Base-by-base conservation (phyloP, 2,888 invertebrate genomes). In the Mystacides longicornis region DNA sequence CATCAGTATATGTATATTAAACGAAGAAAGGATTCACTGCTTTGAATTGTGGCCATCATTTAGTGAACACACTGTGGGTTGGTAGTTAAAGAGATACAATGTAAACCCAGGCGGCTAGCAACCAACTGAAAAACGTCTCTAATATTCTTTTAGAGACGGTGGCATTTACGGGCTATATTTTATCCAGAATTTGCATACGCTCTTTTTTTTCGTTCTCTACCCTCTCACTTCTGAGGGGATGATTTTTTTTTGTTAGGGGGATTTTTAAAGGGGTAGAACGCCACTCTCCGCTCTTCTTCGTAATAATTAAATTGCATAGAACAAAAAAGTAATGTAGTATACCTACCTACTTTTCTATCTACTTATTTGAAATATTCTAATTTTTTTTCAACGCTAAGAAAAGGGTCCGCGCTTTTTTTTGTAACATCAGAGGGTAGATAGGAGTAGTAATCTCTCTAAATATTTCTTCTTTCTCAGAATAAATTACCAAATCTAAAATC, bases 131-230 rank as follows among this genome's bases (percentile, higher is more conserved):
- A 77, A 77, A 77, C 76, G 77, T 75, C 76, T 77, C 77, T 77
- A 77, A 77, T 77, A 77, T 77, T 77, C 77, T 77, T 77, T 77
- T 77, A 76, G 77, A 77, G 77, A 77, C 77, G 76, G 76, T 76
- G 77, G 77, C 77, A 77, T 77, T 77, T 77, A 77, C 77, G 77
- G 77, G 77, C 77, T 77, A 77, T 77, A 77, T 77, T 77, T 77
- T 77, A 77, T 77, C 77, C 77, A 71, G 77, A 77, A 77, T 77
- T 77, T 77, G 77, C 77, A 77, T 77, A 77, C 77, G 76, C 77
- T 76, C 74, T 74, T 77, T 75, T 77, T 69, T 73, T 75, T 23
- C 71, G 74, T 74, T 75, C 75, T 75, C 75, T 75, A 74, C 73
- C 75, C 75, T 75, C 74, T 73, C 75, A 75, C 75, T 75, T 75